phyloP scores from a whole-genome alignment of 35 echinoderm and acorn worm genomes.

The Hemicentrotus pulcherrimus region DNA sequence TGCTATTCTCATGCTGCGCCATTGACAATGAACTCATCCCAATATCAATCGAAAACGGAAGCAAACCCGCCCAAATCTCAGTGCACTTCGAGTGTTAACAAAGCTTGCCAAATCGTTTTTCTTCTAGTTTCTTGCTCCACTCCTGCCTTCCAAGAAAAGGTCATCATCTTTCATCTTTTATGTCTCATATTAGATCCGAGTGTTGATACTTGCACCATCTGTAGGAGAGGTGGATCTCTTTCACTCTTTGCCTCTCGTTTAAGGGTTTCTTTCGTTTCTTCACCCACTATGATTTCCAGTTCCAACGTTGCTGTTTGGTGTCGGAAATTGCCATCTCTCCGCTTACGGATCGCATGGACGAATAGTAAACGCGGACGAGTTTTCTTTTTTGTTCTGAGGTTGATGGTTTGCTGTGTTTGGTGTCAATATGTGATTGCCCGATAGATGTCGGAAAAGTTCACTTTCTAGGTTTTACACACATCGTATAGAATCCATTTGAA shows the following conservation, averaged over 20 bases:
- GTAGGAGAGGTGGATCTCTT: not conserved
- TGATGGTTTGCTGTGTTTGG: not conserved
- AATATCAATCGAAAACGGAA: not conserved
- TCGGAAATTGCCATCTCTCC: slow-evolving; percentile 29
- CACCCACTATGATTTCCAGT: not conserved
- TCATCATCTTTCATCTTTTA: not conserved
- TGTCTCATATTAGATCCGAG: not conserved
- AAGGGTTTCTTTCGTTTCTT: not conserved
- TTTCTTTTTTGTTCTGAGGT: not conserved
- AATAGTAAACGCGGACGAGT: not conserved
- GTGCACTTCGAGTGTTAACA: not conserved
- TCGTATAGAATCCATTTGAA: too few relatives aligned
- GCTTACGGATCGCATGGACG: not conserved
- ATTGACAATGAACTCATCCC: not conserved
- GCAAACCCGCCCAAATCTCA: not conserved
- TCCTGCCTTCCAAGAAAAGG: not conserved
- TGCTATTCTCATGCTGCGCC: not conserved
- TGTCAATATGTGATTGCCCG: not conserved
- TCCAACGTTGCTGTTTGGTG: not conserved
- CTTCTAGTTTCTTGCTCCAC: not conserved
- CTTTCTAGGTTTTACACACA: not conserved
- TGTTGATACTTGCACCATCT: not conserved
- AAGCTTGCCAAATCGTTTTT: not conserved
- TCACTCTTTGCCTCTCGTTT: not conserved
- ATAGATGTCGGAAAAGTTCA: not conserved